Base-by-base conservation (phyloP, 2,888 invertebrate genomes). In the Laothoe populi region DNA sequence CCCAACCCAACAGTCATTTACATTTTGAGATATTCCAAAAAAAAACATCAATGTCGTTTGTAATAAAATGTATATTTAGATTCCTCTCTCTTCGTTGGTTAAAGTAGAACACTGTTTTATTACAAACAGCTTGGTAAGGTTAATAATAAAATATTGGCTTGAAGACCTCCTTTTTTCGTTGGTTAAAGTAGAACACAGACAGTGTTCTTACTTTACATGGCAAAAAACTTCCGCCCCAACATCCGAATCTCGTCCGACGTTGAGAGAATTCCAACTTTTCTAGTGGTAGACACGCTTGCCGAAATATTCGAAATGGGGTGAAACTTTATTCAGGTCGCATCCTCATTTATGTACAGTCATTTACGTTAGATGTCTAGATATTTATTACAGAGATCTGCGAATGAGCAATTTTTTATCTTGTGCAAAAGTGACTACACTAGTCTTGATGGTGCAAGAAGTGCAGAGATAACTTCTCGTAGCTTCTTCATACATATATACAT, bases 201-300 rank as follows among this genome's bases (percentile, higher is more conserved):
- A n/a, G 13, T 38, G 11, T 38, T 19, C 31, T 35, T n/a, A n/a
- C n/a, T n/a, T n/a, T n/a, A n/a, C n/a, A 35, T 11, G 31, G 35
- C 19, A 35, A 53, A 19, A 3, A 53, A 35, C 53, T 53, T 35
- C 53, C 31, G 26, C 7, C 31, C 31, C 19, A 19, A 53, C 53
- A 35, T 19, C 19, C 53, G 53, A 53, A 21, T 19, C 53, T 35
- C 19, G 19, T 44, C 8, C 7, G 16, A 21, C 31, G 35, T 53
- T 53, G 10, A n/a, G 11, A 38, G 0, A 44, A 44, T 7, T 44
- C 53, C 16, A 11, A 35, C 19, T 53, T 53, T 53, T 38, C 1
- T 38, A 38, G 38, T 38, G 38, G 38, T 38, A 11, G 11, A 38
- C 38, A 38, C 13, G 38, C 11, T 38, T 38, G 38, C 1, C 38